These are phyloP conservation scores for Arothron firmamentum DNA, from an alignment of 2,113 vertebrate genomes.

Conservation along the genomic window DNA sequence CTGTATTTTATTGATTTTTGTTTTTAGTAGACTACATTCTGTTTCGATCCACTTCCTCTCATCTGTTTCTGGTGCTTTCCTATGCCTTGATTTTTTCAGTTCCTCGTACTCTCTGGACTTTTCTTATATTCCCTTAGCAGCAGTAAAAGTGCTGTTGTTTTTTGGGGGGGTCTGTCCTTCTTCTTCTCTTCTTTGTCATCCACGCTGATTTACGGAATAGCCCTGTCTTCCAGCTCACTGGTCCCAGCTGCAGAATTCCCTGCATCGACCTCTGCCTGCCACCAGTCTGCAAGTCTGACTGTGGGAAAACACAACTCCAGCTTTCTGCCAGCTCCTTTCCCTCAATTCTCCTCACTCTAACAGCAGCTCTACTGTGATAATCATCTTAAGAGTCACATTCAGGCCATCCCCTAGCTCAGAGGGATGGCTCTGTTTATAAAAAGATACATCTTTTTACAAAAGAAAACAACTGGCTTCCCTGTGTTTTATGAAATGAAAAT, in stretches of 20 bases:
- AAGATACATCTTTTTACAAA: conserved; percentile 11
- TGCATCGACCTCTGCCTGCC: conserved; percentile 4
- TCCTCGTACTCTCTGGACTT: conserved; percentile 20
- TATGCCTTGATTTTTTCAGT: background rate
- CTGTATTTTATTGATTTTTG: conserved; percentile 32
- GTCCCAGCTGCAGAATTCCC: conserved; percentile 12
- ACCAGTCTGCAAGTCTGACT: conserved; percentile 14
- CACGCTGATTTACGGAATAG: background rate
- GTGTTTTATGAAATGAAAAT: too few species aligned
- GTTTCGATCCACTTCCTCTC: conserved; percentile 24
- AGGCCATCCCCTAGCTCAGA: conserved; percentile 21
- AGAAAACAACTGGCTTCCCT: too few species aligned
- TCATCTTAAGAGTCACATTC: conserved; percentile 44
- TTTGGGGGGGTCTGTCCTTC: background rate
- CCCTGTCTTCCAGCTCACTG: conserved; percentile 1
- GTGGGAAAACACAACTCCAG: conserved; percentile 48
- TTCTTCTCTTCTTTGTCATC: background rate
- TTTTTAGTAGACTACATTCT: conserved; percentile 37
- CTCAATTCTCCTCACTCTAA: conserved; percentile 54
- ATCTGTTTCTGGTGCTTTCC: conserved; percentile 20
- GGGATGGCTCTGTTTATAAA: conserved; percentile 57
- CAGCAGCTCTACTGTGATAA: conserved; percentile 40
- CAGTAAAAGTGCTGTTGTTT: background rate
- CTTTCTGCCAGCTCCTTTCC: conserved; percentile 33
- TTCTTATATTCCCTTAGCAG: conserved; percentile 4